A percentile compares a stretch with the other conserved stretches of the same genome.
Conservation (phyloP, 2,888 invertebrate species). For the Oligia strigilis region DNA sequence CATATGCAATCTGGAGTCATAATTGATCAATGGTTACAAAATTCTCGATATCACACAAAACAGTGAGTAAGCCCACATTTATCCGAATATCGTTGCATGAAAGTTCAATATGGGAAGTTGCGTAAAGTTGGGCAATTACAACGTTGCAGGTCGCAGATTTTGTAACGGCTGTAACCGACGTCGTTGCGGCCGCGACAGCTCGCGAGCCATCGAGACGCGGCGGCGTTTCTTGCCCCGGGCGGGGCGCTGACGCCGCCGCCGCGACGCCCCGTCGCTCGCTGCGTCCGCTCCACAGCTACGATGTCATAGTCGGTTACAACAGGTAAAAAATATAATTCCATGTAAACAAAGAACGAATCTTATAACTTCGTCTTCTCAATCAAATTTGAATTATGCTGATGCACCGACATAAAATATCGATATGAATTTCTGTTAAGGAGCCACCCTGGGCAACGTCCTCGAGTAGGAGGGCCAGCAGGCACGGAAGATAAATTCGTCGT, state of each 20-base stretch:
- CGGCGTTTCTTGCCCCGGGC: constrained; percentile 72
- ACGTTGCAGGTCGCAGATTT: constrained; percentile 80
- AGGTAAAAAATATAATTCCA: constrained; percentile 35
- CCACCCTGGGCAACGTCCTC: constrained; percentile 84
- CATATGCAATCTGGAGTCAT: constrained; percentile 22
- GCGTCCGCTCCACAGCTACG: constrained; percentile 43
- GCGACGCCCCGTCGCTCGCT: constrained; percentile 45
- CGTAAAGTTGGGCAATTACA: constrained; percentile 82
- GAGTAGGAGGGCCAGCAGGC: constrained; percentile 87
- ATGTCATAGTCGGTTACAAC: constrained; percentile 33
- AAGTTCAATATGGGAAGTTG: constrained; percentile 83
- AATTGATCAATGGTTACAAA: constrained; percentile 29
- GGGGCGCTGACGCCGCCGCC: constrained; percentile 61
- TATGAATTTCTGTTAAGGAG: constrained; percentile 58
- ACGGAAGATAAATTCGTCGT: constrained; percentile 90
- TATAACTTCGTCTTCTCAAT: constrained; percentile 3
- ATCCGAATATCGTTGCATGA: constrained; percentile 73
- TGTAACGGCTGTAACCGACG: constrained; percentile 78
- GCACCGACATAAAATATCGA: constrained; percentile 15
- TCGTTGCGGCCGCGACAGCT: constrained; percentile 54
- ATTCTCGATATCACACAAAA: constrained; percentile 34
- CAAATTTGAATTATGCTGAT: constrained; percentile 11
- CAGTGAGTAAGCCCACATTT: constrained; percentile 51
- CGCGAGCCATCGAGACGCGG: constrained; percentile 59
- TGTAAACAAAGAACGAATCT: constrained; percentile 37